Conservation (phyloP, 2,113 vertebrate genomes). For the Varanus komodoensis region DNA sequence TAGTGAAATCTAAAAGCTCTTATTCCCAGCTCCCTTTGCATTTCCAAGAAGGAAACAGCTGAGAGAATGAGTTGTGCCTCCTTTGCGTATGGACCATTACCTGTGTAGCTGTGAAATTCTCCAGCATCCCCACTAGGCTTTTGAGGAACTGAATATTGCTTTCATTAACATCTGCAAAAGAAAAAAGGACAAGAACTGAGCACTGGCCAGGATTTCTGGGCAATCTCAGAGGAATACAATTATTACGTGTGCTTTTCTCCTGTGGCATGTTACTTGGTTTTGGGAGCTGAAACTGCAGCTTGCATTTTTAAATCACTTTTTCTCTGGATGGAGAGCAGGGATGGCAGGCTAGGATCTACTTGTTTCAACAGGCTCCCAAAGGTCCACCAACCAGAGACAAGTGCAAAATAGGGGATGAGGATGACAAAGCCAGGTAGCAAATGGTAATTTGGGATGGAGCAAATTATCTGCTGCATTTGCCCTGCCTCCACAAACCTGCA, state of each 20-base stretch:
- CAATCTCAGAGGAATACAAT: background rate
- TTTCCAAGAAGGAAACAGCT: background rate
- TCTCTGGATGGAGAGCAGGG: background rate
- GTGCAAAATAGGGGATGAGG: too few species aligned
- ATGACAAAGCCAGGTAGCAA: too few species aligned
- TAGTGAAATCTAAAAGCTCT: background rate
- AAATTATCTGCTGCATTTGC: too few species aligned
- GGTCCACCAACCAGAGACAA: too few species aligned
- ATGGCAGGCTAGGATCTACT: too few species aligned
- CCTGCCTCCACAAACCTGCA: too few species aligned
- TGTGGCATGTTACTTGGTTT: background rate
- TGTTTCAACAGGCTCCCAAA: too few species aligned
- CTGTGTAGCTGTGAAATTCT: background rate
- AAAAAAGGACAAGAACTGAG: background rate
- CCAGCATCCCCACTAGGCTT: conserved; percentile 42
- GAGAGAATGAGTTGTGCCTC: background rate
- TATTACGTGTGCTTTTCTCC: background rate
- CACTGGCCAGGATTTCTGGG: background rate
- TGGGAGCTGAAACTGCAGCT: too few species aligned
- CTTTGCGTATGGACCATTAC: background rate
- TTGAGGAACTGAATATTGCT: conserved; percentile 51
- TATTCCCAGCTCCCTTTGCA: background rate
- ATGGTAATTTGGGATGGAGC: too few species aligned
- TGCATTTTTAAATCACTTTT: background rate
- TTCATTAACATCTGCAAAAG: conserved; percentile 30